phyloP scores from a whole-genome alignment of 2,797 vertebrate genomes.

The Mycteria americana region DNA sequence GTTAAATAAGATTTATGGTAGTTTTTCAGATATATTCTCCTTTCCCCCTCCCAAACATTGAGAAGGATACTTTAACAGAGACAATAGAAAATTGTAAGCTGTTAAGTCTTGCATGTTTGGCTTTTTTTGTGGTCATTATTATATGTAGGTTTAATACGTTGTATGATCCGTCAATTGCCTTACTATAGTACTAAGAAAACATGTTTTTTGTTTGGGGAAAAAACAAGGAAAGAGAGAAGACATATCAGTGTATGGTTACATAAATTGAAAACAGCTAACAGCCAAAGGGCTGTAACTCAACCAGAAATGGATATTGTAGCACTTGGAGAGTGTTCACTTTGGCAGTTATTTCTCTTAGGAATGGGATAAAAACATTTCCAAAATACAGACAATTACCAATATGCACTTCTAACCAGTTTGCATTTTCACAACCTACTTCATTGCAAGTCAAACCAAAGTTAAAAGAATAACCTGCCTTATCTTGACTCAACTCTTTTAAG shows the following conservation, averaged over 20 bases:
- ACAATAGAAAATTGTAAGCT: neutral
- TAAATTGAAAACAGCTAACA: neutral
- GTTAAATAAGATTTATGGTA: neutral
- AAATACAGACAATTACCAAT: neutral
- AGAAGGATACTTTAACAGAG: neutral
- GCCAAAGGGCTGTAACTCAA: conserved; percentile 14
- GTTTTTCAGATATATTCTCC: neutral
- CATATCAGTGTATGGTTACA: accelerated
- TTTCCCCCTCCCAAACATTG: accelerated
- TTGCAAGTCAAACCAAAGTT: neutral
- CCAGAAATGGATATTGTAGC: neutral
- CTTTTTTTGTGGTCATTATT: neutral
- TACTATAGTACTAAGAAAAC: neutral
- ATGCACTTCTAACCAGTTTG: neutral
- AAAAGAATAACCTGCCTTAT: neutral
- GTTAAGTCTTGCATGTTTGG: neutral
- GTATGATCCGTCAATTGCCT: neutral
- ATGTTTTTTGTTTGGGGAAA: neutral
- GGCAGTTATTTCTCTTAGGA: neutral
- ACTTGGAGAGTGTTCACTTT: neutral
- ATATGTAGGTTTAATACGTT: neutral
- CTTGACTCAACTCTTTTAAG: neutral
- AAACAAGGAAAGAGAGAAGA: neutral
- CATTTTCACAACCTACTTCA: neutral
- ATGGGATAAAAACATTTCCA: neutral